These are phyloP conservation scores for Lepidurus apus DNA, from an alignment of 1,140 invertebrate genomes.

Conservation along the genomic window DNA sequence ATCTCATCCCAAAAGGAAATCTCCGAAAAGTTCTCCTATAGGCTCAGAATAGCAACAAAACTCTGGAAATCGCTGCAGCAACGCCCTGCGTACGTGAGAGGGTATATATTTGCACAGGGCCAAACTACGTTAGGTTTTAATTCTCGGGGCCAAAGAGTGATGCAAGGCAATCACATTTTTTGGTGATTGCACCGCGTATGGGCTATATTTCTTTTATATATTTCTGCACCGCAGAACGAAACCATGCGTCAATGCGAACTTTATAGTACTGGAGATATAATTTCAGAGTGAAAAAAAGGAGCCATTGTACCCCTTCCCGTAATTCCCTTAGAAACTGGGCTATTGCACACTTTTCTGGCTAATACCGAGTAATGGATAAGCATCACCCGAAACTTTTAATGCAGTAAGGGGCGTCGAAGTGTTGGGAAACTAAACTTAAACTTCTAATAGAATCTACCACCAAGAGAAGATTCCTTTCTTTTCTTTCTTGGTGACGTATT, in stretches of 20 bases:
- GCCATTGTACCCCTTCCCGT: background rate
- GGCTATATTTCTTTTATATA: background rate
- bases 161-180: background rate
- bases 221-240: background rate
- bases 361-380: background rate
- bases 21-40: too few species aligned
- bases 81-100: background rate
- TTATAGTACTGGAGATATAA: background rate
- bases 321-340: background rate
- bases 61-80: background rate
- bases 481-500: background rate
- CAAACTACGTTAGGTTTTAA: constrained; percentile 15
- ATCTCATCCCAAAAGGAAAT: too few species aligned
- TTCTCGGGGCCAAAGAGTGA: background rate
- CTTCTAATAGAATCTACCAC: too few species aligned
- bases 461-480: too few species aligned
- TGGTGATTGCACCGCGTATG: background rate
- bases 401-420: too few species aligned
- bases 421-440: too few species aligned
- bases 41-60: too few species aligned
- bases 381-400: background rate
- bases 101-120: background rate
- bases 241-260: background rate
- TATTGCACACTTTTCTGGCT: background rate
- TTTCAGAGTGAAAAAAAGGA: background rate